These are phyloP conservation scores for Cataglyphis hispanica DNA, from an alignment of 1,140 invertebrate genomes.

Conservation along the genomic window DNA sequence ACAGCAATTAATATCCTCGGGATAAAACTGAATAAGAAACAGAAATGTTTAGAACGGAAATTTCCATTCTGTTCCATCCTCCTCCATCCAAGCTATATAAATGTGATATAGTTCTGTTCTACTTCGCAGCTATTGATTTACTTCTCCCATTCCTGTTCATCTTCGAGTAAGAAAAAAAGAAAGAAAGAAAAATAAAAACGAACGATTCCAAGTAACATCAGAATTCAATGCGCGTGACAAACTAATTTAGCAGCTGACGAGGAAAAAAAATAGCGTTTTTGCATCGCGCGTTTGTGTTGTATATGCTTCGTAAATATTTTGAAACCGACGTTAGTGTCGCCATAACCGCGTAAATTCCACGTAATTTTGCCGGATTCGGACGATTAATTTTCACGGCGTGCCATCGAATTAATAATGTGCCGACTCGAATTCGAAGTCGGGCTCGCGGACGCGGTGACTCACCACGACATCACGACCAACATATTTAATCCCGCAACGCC, in stretches of 20 bases:
- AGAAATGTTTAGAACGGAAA: not conserved
- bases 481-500: conserved; percentile 44
- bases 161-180: not conserved
- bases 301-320: conserved; percentile 52
- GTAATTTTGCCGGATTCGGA: not conserved
- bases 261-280: conserved; percentile 5
- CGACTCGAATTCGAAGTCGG: conserved; percentile 42
- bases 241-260: not conserved
- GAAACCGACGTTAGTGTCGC: conserved; percentile 4
- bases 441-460: conserved; percentile 39
- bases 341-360: conserved; percentile 1
- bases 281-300: not conserved
- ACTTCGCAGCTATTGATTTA: conserved; percentile 26
- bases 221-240: not conserved
- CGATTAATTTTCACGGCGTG: conserved; percentile 30
- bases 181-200: not conserved
- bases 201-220: not conserved
- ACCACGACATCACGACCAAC: conserved; percentile 1
- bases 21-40: not conserved
- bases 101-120: not conserved
- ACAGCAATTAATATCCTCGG: not conserved
- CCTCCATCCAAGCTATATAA: no score
- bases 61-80: not conserved
- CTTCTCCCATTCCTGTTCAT: conserved; percentile 7
- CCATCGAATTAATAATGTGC: conserved; percentile 32